Percentiles rank a stretch among this genome's conserved stretches.
Evolutionary conservation across 2,888 invertebrate species (phyloP).

Genomic region (Salticus scenicus): DNA sequence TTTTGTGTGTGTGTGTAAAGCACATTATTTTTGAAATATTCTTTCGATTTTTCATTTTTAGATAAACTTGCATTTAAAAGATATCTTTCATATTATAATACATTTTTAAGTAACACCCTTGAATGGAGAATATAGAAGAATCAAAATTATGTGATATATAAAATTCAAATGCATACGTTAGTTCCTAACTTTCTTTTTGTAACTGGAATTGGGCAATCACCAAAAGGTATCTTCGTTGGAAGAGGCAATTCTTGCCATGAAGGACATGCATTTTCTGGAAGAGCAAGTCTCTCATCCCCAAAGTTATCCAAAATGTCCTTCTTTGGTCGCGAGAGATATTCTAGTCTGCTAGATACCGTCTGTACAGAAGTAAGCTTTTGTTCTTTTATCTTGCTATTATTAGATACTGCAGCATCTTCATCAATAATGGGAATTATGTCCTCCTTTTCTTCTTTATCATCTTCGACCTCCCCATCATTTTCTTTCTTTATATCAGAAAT

Average conservation of each 20-base stretch:
- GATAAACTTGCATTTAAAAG: too few relatives aligned
- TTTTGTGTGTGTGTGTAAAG: too few relatives aligned
- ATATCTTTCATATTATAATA: too few relatives aligned
- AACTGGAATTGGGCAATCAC: conserved; percentile 15
- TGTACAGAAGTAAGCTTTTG: too few relatives aligned
- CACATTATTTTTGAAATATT: too few relatives aligned
- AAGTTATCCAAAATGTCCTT: conserved; percentile 34
- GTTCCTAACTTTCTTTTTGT: conserved; percentile 15
- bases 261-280: conserved; percentile 37
- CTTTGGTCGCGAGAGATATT: conserved; percentile 39
- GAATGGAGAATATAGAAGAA: too few relatives aligned
- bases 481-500: background rate
- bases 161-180: too few relatives aligned
- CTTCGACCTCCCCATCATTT: background rate
- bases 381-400: background rate
- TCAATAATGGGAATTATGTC: background rate
- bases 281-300: background rate
- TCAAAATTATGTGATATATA: too few relatives aligned
- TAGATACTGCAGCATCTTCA: background rate
- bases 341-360: conserved; percentile 33
- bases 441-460: background rate
- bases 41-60: too few relatives aligned
- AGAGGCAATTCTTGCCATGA: conserved; percentile 36
- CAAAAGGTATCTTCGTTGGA: conserved; percentile 39
- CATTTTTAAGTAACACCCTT: too few relatives aligned